phyloP scores from a whole-genome alignment of 92 coral and sea anemone species.

The Heteractis magnifica region DNA sequence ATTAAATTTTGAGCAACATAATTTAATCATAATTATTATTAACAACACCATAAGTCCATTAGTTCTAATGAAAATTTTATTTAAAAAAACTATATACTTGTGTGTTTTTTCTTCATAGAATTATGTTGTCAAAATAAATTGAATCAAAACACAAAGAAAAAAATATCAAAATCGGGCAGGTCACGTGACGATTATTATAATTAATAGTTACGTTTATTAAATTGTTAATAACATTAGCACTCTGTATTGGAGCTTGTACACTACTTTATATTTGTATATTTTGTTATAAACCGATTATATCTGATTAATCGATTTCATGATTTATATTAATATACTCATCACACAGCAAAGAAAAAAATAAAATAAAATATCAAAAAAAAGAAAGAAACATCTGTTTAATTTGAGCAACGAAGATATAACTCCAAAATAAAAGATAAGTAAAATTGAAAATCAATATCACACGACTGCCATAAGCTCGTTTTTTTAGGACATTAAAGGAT shows the following conservation, averaged over 20 bases:
- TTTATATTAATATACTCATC: neutral
- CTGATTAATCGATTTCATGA: slow-evolving; percentile 8
- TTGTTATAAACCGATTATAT: slow-evolving; percentile 13
- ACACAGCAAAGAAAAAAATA: slow-evolving; percentile 11
- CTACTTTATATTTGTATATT: neutral
- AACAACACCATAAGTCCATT: neutral
- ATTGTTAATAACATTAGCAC: slow-evolving; percentile 6
- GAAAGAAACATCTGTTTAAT: neutral
- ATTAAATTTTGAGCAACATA: neutral
- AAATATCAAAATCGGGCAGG: neutral
- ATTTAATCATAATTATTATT: neutral
- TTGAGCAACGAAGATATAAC: neutral
- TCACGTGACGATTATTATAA: neutral
- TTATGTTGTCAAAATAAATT: neutral
- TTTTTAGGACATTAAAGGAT: neutral
- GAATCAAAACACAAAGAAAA: neutral
- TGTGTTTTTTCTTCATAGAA: neutral
- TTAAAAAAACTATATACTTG: neutral
- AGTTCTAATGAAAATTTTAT: neutral
- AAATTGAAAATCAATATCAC: neutral
- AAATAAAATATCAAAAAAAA: neutral
- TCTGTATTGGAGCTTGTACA: neutral
- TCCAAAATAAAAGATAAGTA: slow-evolving; percentile 4
- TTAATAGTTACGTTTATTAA: neutral
- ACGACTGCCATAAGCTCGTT: neutral